Conservation (phyloP, 2,888 invertebrate genomes). For the Pegoplata infirma region DNA sequence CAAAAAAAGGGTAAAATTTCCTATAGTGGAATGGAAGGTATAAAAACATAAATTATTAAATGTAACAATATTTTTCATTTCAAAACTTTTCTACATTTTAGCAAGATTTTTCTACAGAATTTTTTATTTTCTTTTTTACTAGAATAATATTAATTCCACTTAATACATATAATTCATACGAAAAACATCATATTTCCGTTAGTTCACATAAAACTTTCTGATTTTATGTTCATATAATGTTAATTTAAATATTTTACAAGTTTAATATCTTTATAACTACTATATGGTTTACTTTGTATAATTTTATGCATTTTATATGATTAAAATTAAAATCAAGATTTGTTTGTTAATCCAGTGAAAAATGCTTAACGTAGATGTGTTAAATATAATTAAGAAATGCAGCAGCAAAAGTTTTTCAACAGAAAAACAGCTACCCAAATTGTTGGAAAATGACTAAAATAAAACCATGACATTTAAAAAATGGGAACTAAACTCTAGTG, state of each 20-base stretch:
- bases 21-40: too few relatives aligned
- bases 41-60: too few relatives aligned
- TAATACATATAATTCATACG: too few relatives aligned
- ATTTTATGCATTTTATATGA: not conserved
- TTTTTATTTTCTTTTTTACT: too few relatives aligned
- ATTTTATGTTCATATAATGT: slow-evolving; percentile 23
- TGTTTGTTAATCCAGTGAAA: not conserved
- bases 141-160: too few relatives aligned
- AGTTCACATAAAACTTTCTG: not conserved
- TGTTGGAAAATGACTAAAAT: not conserved
- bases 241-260: slow-evolving; percentile 36
- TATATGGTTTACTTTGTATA: not conserved
- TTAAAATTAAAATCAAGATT: slow-evolving; percentile 3
- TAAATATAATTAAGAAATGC: not conserved
- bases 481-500: not conserved
- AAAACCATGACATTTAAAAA: not conserved
- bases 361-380: not conserved
- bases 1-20: too few relatives aligned
- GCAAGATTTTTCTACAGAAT: too few relatives aligned
- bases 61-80: too few relatives aligned
- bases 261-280: slow-evolving; percentile 8
- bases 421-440: not conserved
- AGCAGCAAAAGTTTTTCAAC: not conserved
- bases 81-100: too few relatives aligned
- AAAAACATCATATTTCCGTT: too few relatives aligned